Base-by-base conservation (phyloP, 1,140 invertebrate species). In the Lysiphlebus fabarum region DNA sequence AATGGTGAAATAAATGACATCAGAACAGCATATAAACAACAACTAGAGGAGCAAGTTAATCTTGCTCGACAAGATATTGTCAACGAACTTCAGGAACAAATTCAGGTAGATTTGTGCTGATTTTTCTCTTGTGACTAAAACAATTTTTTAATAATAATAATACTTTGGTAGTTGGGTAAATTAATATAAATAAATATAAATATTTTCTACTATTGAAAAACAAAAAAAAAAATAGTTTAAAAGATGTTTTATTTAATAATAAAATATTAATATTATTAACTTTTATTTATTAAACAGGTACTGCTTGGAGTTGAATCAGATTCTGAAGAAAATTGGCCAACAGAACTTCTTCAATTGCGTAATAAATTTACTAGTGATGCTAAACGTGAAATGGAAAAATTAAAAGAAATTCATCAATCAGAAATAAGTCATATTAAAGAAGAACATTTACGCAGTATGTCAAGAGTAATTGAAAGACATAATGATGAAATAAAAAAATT, bases 311-410 rank as follows among this genome's bases (percentile, higher is more conserved):
- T 83, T 62, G 83, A 85, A 6, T 76, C 80, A 34, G 85, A 87
- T 51, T 81, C 84, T 61, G 82, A 84, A 60, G 84, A 74, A 43
- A 71, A 85, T 68, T 88, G 87, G 86, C 87, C 88, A 6, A 66
- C 83, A 44, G 87, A 90, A 71, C 76, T 90, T 48, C 75, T 88
- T 37, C 81, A 85, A 58, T 67, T 90, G 34, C 73, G 86, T 5
- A 85, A 88, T 67, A 86, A 84, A 74, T 86, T 89, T 54, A 85
- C 86, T 40, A 82, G 81, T 10, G 85, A 83, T 56, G 82, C 82
- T 61, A 82, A 83, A 67, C 71, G 73, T 55, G 79, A 85, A 68
- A 78, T 82, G 1, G 65, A 71, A 36, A 57, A 70, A 26, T 59
- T 83, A 5, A 76, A 76, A 58, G 62, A 73, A 34, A 49, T 67